These are phyloP conservation scores for Dryobates pubescens DNA, from an alignment of 2,797 vertebrate genomes.

Conservation along the genomic window DNA sequence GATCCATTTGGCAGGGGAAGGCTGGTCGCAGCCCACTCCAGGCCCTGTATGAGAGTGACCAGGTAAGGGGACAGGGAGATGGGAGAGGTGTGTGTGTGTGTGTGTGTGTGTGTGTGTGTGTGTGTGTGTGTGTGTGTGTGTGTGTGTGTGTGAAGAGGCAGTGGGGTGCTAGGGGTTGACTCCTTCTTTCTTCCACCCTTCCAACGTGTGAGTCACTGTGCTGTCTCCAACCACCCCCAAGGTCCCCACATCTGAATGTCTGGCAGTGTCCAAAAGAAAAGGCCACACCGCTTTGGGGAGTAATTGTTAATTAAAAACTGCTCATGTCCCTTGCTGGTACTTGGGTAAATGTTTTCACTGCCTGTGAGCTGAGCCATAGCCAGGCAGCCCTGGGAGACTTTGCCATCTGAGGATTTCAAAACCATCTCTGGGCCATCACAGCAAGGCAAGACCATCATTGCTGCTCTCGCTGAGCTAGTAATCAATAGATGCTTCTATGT, in stretches of 20 bases:
- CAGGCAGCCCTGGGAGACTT: background rate
- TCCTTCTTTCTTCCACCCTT: background rate
- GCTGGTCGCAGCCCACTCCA: conserved; percentile 87
- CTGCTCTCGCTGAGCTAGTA: background rate
- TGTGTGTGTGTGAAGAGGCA: accelerated
- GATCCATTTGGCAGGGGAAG: conserved; percentile 79
- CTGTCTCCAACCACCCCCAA: background rate
- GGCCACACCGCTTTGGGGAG: too few relatives aligned
- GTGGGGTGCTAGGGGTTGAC: background rate
- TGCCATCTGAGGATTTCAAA: background rate
- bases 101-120: accelerated
- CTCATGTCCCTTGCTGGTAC: background rate
- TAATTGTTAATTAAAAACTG: background rate
- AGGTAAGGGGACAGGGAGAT: conserved; percentile 79
- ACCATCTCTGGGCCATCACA: background rate
- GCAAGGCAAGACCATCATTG: background rate
- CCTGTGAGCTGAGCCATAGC: background rate
- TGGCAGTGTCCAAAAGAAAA: background rate
- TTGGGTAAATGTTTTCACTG: background rate
- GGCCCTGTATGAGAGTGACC: conserved; percentile 85
- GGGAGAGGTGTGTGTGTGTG: accelerated
- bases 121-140: accelerated
- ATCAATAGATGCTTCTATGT: background rate
- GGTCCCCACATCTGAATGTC: background rate
- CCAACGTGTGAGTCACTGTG: too few relatives aligned